Conservation (phyloP, 2,113 vertebrate genomes). For the Myotis brandtii region DNA sequence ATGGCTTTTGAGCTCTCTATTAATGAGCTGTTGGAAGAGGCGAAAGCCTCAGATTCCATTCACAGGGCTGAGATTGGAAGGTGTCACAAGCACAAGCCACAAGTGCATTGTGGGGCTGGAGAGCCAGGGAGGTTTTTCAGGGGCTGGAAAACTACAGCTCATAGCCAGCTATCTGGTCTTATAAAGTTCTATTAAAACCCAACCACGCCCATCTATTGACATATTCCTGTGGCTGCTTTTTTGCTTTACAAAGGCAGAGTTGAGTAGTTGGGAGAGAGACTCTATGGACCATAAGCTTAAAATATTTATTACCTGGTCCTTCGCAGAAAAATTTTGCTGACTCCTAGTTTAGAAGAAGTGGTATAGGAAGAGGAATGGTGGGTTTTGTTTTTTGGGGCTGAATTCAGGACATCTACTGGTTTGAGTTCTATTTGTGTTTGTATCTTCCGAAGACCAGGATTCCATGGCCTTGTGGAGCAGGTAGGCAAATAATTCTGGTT, state of each 20-base stretch:
- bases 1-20: constrained; percentile 70
- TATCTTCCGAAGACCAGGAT: background rate
- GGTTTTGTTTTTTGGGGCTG: background rate
- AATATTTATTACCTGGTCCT: background rate
- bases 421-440: background rate
- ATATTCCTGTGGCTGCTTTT: background rate
- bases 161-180: background rate
- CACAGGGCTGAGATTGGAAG: constrained; percentile 1
- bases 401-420: background rate
- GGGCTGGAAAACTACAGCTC: background rate
- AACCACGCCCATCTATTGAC: background rate
- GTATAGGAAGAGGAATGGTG: background rate
- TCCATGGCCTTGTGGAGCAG: background rate
- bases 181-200: background rate
- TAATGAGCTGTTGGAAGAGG: constrained; percentile 55
- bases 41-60: constrained; percentile 25
- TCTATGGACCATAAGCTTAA: background rate
- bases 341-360: background rate
- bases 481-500: background rate
- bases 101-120: background rate
- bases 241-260: background rate
- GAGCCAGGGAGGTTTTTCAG: background rate
- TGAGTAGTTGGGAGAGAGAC: background rate
- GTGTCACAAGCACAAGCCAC: background rate
- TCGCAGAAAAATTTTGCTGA: background rate